These are phyloP conservation scores for Ascidia mentula DNA, from an alignment of 23 tunicate genomes.

Conservation along the genomic window DNA sequence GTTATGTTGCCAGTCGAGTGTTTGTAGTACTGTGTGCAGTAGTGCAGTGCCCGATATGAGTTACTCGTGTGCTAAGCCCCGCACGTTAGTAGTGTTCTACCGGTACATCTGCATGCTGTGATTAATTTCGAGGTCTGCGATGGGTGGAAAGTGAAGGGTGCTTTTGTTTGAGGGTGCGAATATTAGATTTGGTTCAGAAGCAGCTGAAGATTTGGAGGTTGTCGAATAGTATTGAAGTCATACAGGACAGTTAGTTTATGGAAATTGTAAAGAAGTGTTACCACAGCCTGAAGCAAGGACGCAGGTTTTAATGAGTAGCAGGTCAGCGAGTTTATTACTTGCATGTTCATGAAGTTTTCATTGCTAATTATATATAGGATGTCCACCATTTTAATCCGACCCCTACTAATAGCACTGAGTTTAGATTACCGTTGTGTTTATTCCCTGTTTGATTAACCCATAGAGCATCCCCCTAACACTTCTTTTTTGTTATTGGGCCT, in stretches of 20 bases:
- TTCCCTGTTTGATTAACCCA: background rate
- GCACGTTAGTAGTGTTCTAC: background rate
- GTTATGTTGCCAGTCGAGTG: background rate
- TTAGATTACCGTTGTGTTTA: background rate
- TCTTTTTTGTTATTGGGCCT: background rate
- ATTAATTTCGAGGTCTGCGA: background rate
- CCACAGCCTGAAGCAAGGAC: background rate
- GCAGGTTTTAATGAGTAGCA: background rate
- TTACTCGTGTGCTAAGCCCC: background rate
- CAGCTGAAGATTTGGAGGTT: background rate
- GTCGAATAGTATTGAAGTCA: too few relatives aligned
- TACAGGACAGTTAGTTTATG: too few relatives aligned
- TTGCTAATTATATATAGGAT: background rate
- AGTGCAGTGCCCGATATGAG: slow-evolving; percentile 1
- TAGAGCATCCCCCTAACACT: background rate
- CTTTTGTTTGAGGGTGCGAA: background rate
- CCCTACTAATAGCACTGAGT: background rate
- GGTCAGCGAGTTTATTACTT: background rate
- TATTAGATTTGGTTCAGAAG: background rate
- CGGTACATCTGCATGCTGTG: background rate
- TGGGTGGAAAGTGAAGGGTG: background rate
- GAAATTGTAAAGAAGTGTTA: too few relatives aligned
- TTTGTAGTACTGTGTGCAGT: background rate
- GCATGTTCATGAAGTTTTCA: background rate
- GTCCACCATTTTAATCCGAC: slow-evolving; percentile 1